Evolutionary conservation across 2,797 vertebrate species (phyloP).

Genomic region (Myiotriccus ornatus): DNA sequence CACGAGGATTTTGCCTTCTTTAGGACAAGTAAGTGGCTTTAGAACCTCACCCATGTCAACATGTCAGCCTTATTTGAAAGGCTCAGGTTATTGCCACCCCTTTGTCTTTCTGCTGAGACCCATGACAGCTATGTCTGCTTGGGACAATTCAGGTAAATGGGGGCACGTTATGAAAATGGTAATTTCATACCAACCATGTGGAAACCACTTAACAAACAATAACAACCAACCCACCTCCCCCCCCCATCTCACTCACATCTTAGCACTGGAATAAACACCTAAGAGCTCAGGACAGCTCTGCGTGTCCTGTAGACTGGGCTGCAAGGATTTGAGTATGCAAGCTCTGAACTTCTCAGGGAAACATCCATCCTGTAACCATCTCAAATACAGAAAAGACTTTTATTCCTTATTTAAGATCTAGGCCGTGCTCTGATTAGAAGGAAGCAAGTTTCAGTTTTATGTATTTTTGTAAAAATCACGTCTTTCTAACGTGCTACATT

Average conservation of each 20-base stretch:
- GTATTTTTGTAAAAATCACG: not conserved
- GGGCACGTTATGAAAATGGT: rapidly evolving
- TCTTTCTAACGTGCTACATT: not conserved
- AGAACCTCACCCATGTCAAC: not conserved
- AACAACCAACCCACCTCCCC: not conserved
- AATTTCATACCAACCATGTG: not conserved
- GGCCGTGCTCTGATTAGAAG: not conserved
- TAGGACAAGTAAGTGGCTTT: not conserved
- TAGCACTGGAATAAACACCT: not conserved
- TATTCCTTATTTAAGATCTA: not conserved
- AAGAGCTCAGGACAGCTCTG: not conserved
- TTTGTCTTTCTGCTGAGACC: not conserved
- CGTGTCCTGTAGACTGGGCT: rapidly evolving
- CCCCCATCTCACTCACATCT: not conserved
- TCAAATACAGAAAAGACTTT: not conserved
- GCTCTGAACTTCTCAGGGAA: not conserved
- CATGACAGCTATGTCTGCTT: not conserved
- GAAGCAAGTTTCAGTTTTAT: not conserved
- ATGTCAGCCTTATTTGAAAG: not conserved
- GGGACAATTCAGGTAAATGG: not conserved
- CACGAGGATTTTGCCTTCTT: not conserved
- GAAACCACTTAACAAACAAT: not conserved
- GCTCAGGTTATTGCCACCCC: not conserved
- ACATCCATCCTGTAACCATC: not conserved
- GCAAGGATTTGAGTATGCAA: not conserved